phyloP scores from a whole-genome alignment of 2,888 invertebrate species.

The Malachius bipustulatus region DNA sequence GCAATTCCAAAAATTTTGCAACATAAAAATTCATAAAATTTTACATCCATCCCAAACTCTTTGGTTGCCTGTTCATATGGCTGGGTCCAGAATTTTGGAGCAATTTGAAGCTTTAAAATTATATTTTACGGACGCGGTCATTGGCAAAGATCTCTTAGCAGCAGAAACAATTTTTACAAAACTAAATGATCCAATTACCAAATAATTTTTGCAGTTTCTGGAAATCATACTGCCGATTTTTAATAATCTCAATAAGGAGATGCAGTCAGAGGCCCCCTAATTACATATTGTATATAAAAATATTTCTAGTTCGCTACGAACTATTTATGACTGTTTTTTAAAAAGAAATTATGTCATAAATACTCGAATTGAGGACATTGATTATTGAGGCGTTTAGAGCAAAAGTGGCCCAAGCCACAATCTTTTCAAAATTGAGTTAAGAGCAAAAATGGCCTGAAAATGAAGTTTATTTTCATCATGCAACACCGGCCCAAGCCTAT shows the following conservation, averaged over 20 bases:
- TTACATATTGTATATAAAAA: conserved; percentile 2
- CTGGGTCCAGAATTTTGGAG: conserved; percentile 15
- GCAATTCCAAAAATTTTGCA: conserved; percentile 16
- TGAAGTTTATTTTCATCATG: no score
- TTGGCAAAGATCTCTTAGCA: conserved; percentile 8
- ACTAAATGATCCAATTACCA: conserved; percentile 10
- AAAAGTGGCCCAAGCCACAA: no score
- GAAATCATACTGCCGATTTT: conserved; percentile 13
- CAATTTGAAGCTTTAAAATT: conserved; percentile 15
- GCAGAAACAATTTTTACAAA: conserved; percentile 9
- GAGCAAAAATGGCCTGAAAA: no score
- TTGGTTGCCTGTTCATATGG: conserved; percentile 14
- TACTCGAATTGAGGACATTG: conserved; percentile 1
- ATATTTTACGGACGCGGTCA: conserved; percentile 14
- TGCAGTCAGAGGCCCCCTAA: conserved; percentile 4
- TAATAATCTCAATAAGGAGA: conserved; percentile 10
- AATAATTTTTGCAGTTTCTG: conserved; percentile 15
- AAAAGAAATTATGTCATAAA: conserved; percentile 4
- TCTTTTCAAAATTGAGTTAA: no score
- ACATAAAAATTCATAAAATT: conserved; percentile 17
- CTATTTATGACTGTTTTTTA: conserved; percentile 9
- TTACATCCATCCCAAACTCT: conserved; percentile 16
- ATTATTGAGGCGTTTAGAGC: no score
- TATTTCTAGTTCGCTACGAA: not conserved
- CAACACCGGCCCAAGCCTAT: no score